phyloP scores from a whole-genome alignment of 2,888 invertebrate genomes.

The Acanthosepion esculentum region DNA sequence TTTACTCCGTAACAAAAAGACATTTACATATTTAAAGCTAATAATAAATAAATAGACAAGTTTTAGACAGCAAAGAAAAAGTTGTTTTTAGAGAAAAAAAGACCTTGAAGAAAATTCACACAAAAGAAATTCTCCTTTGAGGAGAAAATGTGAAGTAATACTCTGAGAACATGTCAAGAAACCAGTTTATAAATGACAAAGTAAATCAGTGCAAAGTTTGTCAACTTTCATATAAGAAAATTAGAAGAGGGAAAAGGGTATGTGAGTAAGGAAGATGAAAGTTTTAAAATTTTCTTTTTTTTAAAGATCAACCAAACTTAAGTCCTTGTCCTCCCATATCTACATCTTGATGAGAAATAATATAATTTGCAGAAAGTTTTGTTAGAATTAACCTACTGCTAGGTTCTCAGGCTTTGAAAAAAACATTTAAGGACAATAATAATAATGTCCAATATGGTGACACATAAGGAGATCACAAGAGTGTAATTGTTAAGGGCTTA shows the following conservation, averaged over 20 bases:
- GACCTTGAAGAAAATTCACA: constrained; percentile 9
- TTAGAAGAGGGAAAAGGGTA: not conserved
- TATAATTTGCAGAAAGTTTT: not conserved
- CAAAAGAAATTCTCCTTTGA: not conserved
- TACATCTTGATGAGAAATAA: not conserved
- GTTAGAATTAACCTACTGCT: not conserved
- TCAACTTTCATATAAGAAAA: not conserved
- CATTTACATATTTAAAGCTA: not conserved
- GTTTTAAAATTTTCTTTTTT: too few relatives aligned
- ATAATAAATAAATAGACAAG: not conserved
- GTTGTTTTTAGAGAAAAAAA: not conserved
- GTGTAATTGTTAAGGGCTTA: too few relatives aligned
- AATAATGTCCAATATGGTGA: too few relatives aligned
- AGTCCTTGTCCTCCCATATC: too few relatives aligned
- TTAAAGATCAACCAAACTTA: too few relatives aligned
- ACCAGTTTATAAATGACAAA: not conserved
- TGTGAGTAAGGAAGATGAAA: too few relatives aligned
- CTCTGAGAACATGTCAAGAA: not conserved
- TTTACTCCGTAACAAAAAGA: not conserved
- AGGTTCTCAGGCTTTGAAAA: too few relatives aligned
- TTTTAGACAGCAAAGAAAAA: not conserved
- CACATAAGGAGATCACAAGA: too few relatives aligned
- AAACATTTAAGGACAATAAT: too few relatives aligned
- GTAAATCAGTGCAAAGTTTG: not conserved
- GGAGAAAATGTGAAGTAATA: not conserved